These are phyloP conservation scores for Bubalus kerabau DNA, from an alignment of 2,113 vertebrate species.

Conservation along the genomic window DNA sequence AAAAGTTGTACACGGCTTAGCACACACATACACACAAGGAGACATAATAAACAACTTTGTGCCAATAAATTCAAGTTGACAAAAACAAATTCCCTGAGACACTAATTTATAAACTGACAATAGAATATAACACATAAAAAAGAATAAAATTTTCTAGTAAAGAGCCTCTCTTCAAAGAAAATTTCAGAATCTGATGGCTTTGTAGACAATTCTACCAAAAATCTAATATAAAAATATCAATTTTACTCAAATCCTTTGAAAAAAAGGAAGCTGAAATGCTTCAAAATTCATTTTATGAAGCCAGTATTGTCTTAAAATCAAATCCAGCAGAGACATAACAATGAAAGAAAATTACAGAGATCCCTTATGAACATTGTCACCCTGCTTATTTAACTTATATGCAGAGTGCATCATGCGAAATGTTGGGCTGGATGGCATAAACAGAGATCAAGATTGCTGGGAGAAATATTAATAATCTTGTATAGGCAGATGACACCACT, in stretches of 20 bases:
- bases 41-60: not conserved
- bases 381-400: not conserved
- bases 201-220: not conserved
- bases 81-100: not conserved
- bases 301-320: not conserved
- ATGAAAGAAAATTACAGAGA: not conserved
- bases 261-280: not conserved
- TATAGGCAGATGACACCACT: not conserved
- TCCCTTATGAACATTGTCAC: not conserved
- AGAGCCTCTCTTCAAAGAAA: not conserved
- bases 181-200: not conserved
- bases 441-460: not conserved
- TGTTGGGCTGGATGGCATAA: not conserved
- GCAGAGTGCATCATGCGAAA: not conserved
- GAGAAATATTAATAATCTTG: not conserved
- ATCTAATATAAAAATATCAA: not conserved
- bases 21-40: not conserved
- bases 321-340: not conserved
- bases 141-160: not conserved
- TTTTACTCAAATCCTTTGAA: not conserved
- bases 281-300: not conserved
- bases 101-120: not conserved
- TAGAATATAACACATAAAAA: not conserved
- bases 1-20: not conserved
- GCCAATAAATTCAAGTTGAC: not conserved